These are phyloP conservation scores for Napeogenes sylphis DNA, from an alignment of 2,888 invertebrate genomes.

Conservation along the genomic window DNA sequence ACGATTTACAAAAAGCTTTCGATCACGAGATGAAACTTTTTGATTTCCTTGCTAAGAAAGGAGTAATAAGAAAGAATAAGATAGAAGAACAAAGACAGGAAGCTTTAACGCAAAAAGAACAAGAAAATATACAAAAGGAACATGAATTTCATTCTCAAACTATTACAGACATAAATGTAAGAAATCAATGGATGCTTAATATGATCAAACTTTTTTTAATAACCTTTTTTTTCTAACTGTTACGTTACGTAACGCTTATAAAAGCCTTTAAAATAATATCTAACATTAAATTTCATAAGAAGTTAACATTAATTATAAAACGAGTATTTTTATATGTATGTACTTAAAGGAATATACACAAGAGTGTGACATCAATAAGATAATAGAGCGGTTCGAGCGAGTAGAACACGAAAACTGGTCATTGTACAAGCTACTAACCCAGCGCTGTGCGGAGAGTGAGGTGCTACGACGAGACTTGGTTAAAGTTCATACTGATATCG, in stretches of 20 bases:
- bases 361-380: conserved; percentile 64
- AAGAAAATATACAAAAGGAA: conserved; percentile 38
- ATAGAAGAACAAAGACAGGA: conserved; percentile 66
- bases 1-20: conserved; percentile 83
- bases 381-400: conserved; percentile 80
- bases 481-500: conserved; percentile 39
- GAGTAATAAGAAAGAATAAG: conserved; percentile 79
- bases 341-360: conserved; percentile 64
- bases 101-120: conserved; percentile 33
- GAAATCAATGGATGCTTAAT: conserved; percentile 10
- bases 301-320: too few species aligned
- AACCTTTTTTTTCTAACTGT: too few species aligned
- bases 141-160: conserved; percentile 43
- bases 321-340: too few species aligned
- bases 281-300: too few species aligned
- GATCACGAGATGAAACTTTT: conserved; percentile 85
- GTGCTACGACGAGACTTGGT: conserved; percentile 42
- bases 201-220: background rate
- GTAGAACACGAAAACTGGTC: conserved; percentile 87
- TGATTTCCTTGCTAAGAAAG: conserved; percentile 84
- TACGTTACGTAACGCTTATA: too few species aligned
- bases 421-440: conserved; percentile 83
- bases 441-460: conserved; percentile 64
- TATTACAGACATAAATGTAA: conserved; percentile 53
- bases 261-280: too few species aligned